A percentile compares a stretch with the other conserved stretches of the same genome.
Conservation (phyloP, 2,113 vertebrate genomes). For the Amblyornis subalaris region DNA sequence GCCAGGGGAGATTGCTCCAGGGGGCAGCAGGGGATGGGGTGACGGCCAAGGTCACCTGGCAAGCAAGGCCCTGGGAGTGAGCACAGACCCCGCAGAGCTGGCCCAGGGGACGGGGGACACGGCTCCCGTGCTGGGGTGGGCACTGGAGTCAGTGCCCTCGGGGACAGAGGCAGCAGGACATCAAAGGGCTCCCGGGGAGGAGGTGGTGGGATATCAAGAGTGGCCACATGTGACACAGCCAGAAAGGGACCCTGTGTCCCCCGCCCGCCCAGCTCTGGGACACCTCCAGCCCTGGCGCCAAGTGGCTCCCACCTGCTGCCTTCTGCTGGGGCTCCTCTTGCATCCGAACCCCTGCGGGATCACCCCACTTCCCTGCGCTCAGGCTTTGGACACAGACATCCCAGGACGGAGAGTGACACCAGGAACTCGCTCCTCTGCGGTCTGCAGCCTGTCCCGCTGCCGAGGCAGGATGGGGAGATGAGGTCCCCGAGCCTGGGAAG, state of each 20-base stretch:
- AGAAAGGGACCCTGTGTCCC: not conserved
- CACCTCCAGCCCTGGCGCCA: not conserved
- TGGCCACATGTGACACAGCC: not conserved
- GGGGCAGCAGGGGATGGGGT: not conserved
- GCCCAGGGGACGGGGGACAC: not conserved
- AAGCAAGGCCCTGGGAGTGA: not conserved
- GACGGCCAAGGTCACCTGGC: not conserved
- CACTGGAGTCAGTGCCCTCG: not conserved
- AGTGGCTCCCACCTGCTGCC: not conserved
- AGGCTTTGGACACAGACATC: not conserved
- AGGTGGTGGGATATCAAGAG: not conserved
- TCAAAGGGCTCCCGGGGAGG: not conserved
- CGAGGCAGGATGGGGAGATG: rapidly evolving
- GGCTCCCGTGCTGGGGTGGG: not conserved
- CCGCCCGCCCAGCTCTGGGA: rapidly evolving
- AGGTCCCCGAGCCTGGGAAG: not conserved
- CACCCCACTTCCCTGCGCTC: rapidly evolving
- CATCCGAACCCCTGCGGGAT: rapidly evolving
- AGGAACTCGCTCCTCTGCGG: not conserved
- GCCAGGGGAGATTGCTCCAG: not conserved
- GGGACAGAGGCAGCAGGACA: not conserved
- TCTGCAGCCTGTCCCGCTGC: not conserved
- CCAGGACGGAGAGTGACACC: rapidly evolving
- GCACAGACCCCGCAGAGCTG: not conserved
- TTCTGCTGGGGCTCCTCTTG: not conserved